These are phyloP conservation scores for Mus spicilegus DNA, from an alignment of 2,113 vertebrate species.

Conservation along the genomic window DNA sequence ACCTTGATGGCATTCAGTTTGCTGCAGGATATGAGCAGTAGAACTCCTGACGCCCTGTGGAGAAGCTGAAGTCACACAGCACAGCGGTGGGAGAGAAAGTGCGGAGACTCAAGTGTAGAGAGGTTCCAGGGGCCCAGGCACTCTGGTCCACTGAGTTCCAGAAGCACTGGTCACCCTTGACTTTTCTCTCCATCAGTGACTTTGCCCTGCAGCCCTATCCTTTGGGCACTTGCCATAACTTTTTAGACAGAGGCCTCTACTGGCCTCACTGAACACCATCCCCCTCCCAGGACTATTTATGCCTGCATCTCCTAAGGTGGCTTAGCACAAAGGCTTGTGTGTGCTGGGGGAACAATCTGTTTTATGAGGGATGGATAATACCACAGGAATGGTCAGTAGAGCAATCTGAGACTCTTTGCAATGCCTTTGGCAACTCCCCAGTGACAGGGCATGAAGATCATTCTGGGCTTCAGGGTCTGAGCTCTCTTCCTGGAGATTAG, in stretches of 20 bases:
- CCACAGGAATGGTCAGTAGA: accelerated
- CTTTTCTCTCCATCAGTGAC: no score
- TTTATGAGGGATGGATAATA: neutral
- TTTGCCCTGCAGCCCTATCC: neutral
- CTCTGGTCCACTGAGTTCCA: neutral
- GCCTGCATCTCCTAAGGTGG: accelerated
- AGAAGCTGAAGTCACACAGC: neutral
- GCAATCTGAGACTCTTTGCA: neutral
- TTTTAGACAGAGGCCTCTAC: no score
- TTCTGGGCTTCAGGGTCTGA: neutral
- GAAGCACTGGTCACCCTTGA: no score
- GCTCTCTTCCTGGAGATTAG: neutral
- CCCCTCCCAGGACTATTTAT: neutral
- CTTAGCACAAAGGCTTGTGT: neutral
- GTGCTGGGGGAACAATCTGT: accelerated
- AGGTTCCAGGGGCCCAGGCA: neutral
- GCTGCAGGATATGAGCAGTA: accelerated
- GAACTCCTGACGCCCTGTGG: no score
- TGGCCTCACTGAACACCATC: accelerated
- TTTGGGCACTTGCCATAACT: accelerated
- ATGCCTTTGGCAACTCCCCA: accelerated
- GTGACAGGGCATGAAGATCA: no score
- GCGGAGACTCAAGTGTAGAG: neutral
- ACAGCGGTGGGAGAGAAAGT: neutral
- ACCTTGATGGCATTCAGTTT: accelerated